Base-by-base conservation (phyloP, 2,797 vertebrate genomes). In the Salmo trutta region DNA sequence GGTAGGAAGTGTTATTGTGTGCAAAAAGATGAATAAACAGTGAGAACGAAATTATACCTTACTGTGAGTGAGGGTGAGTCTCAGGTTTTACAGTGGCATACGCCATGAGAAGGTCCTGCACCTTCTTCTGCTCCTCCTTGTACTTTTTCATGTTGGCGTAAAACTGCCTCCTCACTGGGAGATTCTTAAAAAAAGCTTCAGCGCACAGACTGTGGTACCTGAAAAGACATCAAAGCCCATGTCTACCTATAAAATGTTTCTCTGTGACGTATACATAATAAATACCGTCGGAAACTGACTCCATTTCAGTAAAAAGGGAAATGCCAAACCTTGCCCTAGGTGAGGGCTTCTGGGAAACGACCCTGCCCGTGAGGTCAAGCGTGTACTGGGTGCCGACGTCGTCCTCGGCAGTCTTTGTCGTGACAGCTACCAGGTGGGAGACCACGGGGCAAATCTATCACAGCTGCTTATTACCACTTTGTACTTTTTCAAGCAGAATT, bases 141-240 rank as follows among this genome's bases (percentile, higher is more conserved):
- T 97, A 96, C 90, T 97, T 99, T 90, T 94, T 98, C 59, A 82
- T 86, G 31, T 94, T 95, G 72, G 96, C 96, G 73, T 96, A 99
- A 92, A 95, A 97, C 74, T 99, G 98, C 19, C 97, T 95, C 86
- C 98, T 95, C 83, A 99, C 98, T 3, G 98, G 98, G 33, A 99
- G 93, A 85, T 96, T 99, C 91, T 95, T 97, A 84, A 99, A 99
- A 99, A 7, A 76, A 99, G 91, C 88, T 92, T 97, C 75, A 95
- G 83, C 15, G 88, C 97, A 24, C 93, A 95, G 78, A 99, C 97
- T 3, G 96, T 97, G 51, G 98, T 99, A 74, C 98, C 98, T 99
- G 81, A 16, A 73, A 77, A 47, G 81, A 84, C 41, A 83, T 21
- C 84, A 69, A 75, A 31, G 36, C 16, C 21, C 19, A 51, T 47